Evolutionary conservation across 2,797 vertebrate genomes (phyloP), one percentile per base, ranked within the genome.

Genomic region (Eidolon dupreanum): DNA sequence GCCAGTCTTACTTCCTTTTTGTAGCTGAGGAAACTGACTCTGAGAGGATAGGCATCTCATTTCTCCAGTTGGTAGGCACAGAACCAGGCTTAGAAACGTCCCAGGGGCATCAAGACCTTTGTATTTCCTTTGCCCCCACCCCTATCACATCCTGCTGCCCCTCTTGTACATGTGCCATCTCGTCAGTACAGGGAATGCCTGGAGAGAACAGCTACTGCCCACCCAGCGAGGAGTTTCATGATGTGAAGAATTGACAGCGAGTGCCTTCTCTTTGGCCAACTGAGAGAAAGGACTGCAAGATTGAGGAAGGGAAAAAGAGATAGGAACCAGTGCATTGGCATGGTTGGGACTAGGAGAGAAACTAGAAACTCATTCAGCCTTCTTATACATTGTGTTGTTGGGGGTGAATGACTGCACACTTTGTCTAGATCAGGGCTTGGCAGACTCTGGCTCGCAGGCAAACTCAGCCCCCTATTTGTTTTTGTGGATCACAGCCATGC

Each of bases 361-460:
- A 81, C 15, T 43, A 16, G 74, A 90, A 61, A 51, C 57, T 66
- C 28, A 36, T 59, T 74, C 75, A 38, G 28, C 20, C 73, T 93
- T 95, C 20, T 63, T 90, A 85, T 63, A 61, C 41, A 24, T 74
- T 74, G 22, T 89, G 33, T 96, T 89, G 49, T 66, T 88, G 33
- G 93, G 78, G 33, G 26, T 65, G 33, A 95, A 61, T 79, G 71
- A 74, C 28, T 51, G 1, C 6, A 24, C 31, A 22, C 46, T 49
- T 17, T 70, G 19, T 78, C 46, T 46, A 81, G 65, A 75, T 31
- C 13, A 51, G 71, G 26, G 38, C 11, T 26, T 90, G 75, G 49
- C 77, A 79, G 78, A 59, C 61, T 65, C 1, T 28, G 16, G 6
- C 20, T 24, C 70, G 7, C 8, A 59, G 24, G 28, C 55, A 92